Percentiles rank a stretch among this genome's conserved stretches.
Conservation (phyloP, 1,140 invertebrate species). For the Trichonephila inaurata region DNA sequence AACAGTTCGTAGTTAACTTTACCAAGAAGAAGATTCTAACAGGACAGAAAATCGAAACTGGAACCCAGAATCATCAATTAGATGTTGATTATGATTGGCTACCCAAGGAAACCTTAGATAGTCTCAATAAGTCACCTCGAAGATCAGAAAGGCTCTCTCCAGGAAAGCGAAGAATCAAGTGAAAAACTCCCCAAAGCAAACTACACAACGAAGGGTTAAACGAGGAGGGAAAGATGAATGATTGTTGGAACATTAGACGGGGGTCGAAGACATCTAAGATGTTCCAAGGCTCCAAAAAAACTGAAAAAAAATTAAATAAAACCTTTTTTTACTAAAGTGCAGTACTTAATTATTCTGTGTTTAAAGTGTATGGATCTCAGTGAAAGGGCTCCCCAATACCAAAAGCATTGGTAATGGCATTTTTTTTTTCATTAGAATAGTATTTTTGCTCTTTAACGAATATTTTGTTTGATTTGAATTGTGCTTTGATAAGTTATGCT, state of each 20-base stretch:
- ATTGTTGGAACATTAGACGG: neutral
- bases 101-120: constrained; percentile 90
- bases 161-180: constrained; percentile 45
- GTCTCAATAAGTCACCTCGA: constrained; percentile 68
- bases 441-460: no score
- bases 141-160: constrained; percentile 32
- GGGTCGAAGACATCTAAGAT: neutral
- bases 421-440: neutral
- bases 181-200: constrained; percentile 58
- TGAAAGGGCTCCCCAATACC: neutral
- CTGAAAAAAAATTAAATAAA: constrained; percentile 36
- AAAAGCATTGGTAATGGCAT: neutral
- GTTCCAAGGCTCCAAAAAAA: neutral
- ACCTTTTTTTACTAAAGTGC: constrained; percentile 20
- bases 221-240: constrained; percentile 52
- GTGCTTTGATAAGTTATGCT: no score
- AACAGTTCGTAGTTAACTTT: constrained; percentile 91
- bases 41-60: constrained; percentile 83
- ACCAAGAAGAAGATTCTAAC: constrained; percentile 80
- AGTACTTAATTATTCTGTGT: neutral
- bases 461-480: no score
- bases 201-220: constrained; percentile 29
- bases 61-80: constrained; percentile 87
- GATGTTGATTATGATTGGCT: constrained; percentile 98
- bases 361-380: neutral